Percentiles rank a stretch among this genome's conserved stretches.
Evolutionary conservation across 2,888 invertebrate genomes (phyloP).

Genomic region (Synergus japonicus): DNA sequence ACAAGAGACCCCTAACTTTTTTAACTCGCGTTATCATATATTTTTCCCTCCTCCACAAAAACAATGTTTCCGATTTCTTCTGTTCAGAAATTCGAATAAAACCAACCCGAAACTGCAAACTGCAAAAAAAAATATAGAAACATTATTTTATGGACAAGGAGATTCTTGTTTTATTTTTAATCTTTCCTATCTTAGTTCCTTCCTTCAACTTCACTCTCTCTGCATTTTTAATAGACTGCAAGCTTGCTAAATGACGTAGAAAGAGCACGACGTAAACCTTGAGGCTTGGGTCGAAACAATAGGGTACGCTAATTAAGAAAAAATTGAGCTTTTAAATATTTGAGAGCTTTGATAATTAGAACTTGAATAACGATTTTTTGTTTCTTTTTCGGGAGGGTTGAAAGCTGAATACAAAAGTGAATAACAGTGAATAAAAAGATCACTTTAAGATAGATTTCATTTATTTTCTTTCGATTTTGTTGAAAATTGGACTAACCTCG

Average conservation of each 20-base stretch:
- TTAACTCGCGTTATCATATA: not conserved
- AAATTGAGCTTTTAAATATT: constrained; percentile 13
- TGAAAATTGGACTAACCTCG: constrained; percentile 56
- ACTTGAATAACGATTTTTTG: no score
- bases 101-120: not conserved
- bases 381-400: not conserved
- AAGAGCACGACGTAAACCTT: constrained; percentile 7
- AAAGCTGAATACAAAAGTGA: not conserved
- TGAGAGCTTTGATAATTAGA: not conserved
- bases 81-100: not conserved
- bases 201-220: not conserved
- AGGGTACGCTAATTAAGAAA: constrained; percentile 12
- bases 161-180: constrained; percentile 5
- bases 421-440: not conserved
- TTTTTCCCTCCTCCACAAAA: not conserved
- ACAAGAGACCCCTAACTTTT: constrained; percentile 1
- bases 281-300: constrained; percentile 11
- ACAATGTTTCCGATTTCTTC: not conserved
- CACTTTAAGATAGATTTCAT: constrained; percentile 51
- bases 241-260: not conserved
- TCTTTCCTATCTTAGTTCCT: not conserved
- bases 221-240: constrained; percentile 23
- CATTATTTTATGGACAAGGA: not conserved
- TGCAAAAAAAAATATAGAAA: constrained; percentile 12
- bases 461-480: constrained; percentile 53